These are phyloP conservation scores for Agapornis canus DNA, from an alignment of 2,797 vertebrate genomes.

Conservation along the genomic window DNA sequence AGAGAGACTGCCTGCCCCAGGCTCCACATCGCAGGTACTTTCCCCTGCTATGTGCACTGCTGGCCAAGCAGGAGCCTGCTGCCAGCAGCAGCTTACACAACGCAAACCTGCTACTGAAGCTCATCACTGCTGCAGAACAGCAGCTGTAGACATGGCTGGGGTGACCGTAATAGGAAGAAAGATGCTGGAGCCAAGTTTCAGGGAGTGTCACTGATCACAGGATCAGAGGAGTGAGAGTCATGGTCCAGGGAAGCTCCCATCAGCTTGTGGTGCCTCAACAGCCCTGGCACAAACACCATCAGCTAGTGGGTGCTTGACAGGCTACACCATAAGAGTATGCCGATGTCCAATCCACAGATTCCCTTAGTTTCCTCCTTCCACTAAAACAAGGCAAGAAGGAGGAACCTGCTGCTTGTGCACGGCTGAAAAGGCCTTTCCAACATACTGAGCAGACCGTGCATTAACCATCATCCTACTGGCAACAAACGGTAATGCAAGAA, in stretches of 20 bases:
- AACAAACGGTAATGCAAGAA: not conserved
- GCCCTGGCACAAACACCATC: not conserved
- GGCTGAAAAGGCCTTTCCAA: not conserved
- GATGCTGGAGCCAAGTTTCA: not conserved
- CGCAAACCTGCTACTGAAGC: not conserved
- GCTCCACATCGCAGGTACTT: not conserved
- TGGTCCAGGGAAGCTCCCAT: not conserved
- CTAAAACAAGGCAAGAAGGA: not conserved
- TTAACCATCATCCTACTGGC: not conserved
- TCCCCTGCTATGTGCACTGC: not conserved
- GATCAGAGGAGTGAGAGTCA: not conserved
- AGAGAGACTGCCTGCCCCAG: not conserved
- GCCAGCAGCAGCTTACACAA: not conserved
- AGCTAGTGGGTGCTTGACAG: not conserved
- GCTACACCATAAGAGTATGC: not conserved
- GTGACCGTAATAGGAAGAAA: conserved; percentile 50
- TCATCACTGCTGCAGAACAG: not conserved
- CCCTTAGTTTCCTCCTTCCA: not conserved
- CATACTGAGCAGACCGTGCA: not conserved
- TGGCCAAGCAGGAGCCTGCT: not conserved
- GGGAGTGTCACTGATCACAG: not conserved
- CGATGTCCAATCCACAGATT: not conserved
- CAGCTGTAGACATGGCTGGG: not conserved
- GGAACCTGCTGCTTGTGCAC: not conserved
- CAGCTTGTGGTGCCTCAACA: not conserved